Evolutionary conservation across 2,797 vertebrate genomes (phyloP).

Genomic region (Macrochelys suwanniensis): DNA sequence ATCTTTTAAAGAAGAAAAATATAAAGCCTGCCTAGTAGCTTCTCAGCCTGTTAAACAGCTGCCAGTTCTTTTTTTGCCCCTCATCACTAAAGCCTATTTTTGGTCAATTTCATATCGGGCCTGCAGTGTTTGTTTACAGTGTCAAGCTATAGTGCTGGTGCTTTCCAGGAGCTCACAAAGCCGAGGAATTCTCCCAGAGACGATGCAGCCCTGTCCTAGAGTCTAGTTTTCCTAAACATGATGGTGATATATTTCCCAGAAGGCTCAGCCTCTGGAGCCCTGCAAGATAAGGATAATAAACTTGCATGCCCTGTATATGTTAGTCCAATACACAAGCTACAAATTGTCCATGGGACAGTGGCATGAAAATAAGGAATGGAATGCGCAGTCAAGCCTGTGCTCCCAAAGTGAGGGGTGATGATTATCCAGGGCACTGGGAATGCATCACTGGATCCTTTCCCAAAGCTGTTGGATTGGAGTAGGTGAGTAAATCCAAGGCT

Average conservation of each 20-base stretch:
- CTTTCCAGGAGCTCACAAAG: neutral
- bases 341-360: neutral
- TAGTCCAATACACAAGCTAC: neutral
- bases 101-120: neutral
- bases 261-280: neutral
- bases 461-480: fast-evolving
- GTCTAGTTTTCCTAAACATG: neutral
- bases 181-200: neutral
- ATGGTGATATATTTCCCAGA: neutral
- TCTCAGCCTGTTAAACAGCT: fast-evolving
- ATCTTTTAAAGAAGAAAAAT: neutral
- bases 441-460: too few species aligned
- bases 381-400: neutral
- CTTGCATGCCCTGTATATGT: fast-evolving
- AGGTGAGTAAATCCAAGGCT: neutral
- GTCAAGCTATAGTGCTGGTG: neutral
- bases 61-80: neutral
- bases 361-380: neutral
- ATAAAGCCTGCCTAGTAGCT: neutral
- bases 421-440: neutral
- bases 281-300: neutral
- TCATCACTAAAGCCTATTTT: neutral
- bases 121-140: neutral
- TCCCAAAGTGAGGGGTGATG: fast-evolving
- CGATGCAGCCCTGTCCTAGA: neutral